phyloP scores from a whole-genome alignment of 23 tunicate genomes.

The Ciona savignyi region DNA sequence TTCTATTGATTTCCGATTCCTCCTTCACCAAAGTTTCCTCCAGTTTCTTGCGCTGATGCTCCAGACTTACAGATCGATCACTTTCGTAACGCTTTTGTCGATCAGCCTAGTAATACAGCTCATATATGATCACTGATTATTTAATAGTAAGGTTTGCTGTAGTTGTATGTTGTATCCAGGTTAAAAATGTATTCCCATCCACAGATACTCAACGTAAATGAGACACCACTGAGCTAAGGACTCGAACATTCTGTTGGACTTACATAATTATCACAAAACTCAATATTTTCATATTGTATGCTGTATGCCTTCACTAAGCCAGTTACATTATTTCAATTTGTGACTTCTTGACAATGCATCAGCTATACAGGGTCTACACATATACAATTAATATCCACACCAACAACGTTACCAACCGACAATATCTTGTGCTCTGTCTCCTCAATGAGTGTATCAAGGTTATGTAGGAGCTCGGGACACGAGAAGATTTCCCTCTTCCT shows the following conservation, averaged over 20 bases:
- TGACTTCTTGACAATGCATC: too few relatives aligned
- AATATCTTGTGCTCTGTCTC: constrained; percentile 79
- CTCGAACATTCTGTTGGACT: too few relatives aligned
- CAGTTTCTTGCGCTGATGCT: constrained; percentile 52
- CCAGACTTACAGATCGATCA: constrained; percentile 67
- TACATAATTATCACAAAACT: neutral
- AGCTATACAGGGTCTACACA: too few relatives aligned
- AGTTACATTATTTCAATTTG: too few relatives aligned
- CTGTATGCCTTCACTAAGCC: neutral
- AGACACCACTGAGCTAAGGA: too few relatives aligned
- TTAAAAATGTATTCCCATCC: too few relatives aligned
- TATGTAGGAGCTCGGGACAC: constrained; percentile 86
- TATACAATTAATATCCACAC: too few relatives aligned
- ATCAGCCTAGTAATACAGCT: constrained; percentile 40
- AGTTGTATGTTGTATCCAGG: too few relatives aligned
- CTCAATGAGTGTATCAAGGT: constrained; percentile 72
- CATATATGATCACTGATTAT: too few relatives aligned
- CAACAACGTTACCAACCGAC: too few relatives aligned
- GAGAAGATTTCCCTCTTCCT: constrained; percentile 35
- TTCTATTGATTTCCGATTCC: constrained; percentile 46
- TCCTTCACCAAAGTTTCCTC: constrained; percentile 38
- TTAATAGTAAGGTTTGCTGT: too few relatives aligned
- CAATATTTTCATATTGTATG: neutral
- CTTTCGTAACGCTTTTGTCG: constrained; percentile 74
- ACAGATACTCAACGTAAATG: too few relatives aligned